Evolutionary conservation across 1,140 invertebrate genomes (phyloP).

Genomic region (Sinonovacula constricta): DNA sequence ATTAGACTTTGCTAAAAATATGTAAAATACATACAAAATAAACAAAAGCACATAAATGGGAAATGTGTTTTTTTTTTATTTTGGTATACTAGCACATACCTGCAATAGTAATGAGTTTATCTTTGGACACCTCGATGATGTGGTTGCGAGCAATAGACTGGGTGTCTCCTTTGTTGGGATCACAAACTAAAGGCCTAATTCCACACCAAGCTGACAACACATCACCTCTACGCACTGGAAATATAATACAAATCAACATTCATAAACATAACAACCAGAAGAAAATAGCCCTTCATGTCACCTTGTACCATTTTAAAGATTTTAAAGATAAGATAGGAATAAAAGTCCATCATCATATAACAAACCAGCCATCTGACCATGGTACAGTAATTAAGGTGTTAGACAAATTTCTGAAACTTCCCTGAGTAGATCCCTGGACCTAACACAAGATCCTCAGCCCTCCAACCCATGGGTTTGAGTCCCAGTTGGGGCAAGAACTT

Average conservation of each 20-base stretch:
- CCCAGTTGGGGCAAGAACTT: no score
- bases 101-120: slow-evolving; percentile 96
- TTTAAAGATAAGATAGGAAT: not conserved
- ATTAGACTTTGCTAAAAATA: no score
- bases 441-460: no score
- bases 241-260: slow-evolving; percentile 22
- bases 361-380: no score
- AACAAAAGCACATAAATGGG: not conserved
- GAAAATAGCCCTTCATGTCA: not conserved
- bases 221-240: slow-evolving; percentile 94
- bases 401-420: no score
- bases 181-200: slow-evolving; percentile 96
- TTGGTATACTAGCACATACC: slow-evolving; percentile 80
- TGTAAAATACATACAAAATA: not conserved
- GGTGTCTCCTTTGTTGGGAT: slow-evolving; percentile 97
- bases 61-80: not conserved
- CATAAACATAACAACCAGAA: not conserved
- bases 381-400: no score
- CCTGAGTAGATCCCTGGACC: no score
- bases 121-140: slow-evolving; percentile 94
- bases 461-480: no score
- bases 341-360: not conserved
- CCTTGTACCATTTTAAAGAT: not conserved
- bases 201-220: slow-evolving; percentile 99
- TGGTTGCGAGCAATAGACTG: slow-evolving; percentile 99